phyloP scores from a whole-genome alignment of 2,797 vertebrate genomes.

The Poeciliopsis infans region DNA sequence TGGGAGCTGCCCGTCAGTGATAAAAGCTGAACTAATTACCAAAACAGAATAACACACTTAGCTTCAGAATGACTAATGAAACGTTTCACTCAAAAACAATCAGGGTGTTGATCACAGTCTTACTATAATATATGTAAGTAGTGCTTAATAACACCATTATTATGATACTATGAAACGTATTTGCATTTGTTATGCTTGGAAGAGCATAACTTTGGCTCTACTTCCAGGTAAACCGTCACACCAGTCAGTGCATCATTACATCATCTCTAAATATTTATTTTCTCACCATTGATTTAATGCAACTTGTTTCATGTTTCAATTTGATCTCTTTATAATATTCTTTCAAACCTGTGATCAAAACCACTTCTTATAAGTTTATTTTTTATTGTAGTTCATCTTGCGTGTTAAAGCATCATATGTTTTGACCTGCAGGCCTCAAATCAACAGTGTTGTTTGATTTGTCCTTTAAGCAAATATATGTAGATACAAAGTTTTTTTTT shows the following conservation, averaged over 20 bases:
- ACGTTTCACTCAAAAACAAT: constrained; percentile 1
- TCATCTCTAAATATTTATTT: not conserved
- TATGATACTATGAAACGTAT: not conserved
- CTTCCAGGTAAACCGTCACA: not conserved
- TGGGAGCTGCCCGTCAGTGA: not conserved
- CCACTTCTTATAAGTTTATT: not conserved
- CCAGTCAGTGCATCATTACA: not conserved
- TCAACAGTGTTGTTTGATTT: not conserved
- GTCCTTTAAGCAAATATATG: not conserved
- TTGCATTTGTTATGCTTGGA: not conserved
- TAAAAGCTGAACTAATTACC: constrained; percentile 1
- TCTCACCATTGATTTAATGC: not conserved
- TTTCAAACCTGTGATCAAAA: not conserved
- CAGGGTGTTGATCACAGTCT: constrained; percentile 3
- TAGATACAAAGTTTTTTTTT: not conserved
- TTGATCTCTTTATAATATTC: not conserved
- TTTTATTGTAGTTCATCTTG: constrained; percentile 2
- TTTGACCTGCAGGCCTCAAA: not conserved
- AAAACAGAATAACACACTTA: not conserved
- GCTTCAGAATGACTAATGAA: not conserved
- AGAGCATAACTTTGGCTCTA: not conserved
- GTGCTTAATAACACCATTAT: not conserved
- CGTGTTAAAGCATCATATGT: not conserved
- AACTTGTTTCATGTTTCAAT: not conserved
- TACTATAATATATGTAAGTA: not conserved